Evolutionary conservation across 1,140 invertebrate genomes (phyloP), one percentile per base, ranked within the genome.

Genomic region (Mamestra configurata): DNA sequence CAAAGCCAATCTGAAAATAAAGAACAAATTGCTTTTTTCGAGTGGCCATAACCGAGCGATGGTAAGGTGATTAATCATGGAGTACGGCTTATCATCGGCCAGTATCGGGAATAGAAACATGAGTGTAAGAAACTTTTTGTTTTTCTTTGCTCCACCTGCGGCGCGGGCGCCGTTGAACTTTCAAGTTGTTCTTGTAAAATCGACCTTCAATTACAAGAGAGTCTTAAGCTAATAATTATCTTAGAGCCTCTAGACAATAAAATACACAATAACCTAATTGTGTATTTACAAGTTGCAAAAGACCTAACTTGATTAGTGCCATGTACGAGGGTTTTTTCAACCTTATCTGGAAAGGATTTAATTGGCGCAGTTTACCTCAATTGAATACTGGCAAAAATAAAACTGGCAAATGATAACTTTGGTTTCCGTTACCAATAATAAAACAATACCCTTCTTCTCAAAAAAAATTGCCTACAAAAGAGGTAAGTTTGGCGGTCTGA

Each of bases 1-100:
- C 57, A 77, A 13, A 64, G 55, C 43, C 68, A 43, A 76, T 71
- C 59, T n/a, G 75, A 80, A 81, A 83, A 81, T 82, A 79, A 79
- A 73, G 75, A 75, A 85, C 81, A 85, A 85, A 85, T 83, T 85
- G 77, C 66, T 81, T 78, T 76, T 79, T 79, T 79, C 71, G 24
- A 53, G 49, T 61, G 40, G 49, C 51, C 51, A 72, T 70, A 79
- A 77, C 61, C 64, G 61, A 80, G n/a, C 53, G 72, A 35, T 15
- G 59, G 43, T 59, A 59, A 31, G 78, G 76, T 57, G 84, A 85
- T 85, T 81, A 85, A 85, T 85, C 84, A 85, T 82, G 51, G 31
- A 53, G 8, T 37, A n/a, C 31, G 46, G 15, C 77, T 83, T 85
- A 85, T 85, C 82, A 82, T 71, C 78, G 43, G 11, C 22, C 46